Percentiles rank a stretch among this genome's conserved stretches.
Conservation (phyloP, 2,888 invertebrate genomes). For the Protonemura montana region DNA sequence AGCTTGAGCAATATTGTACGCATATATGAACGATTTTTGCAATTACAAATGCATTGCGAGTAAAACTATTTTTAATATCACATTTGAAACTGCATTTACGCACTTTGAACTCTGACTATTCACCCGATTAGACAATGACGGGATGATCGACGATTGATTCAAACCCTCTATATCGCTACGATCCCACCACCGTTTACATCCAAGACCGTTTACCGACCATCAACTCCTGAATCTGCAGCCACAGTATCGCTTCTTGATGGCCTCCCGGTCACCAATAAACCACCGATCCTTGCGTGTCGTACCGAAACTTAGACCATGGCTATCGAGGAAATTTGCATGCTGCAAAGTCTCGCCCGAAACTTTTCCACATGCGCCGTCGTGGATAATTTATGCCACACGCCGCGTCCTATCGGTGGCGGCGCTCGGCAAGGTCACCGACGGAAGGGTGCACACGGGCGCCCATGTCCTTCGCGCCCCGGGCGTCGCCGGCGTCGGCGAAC, state of each 20-base stretch:
- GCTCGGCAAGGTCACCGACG: neutral
- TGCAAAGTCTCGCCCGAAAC: neutral
- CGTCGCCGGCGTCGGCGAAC: neutral
- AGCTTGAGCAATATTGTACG: too few relatives aligned
- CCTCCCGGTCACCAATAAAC: neutral
- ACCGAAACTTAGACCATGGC: neutral
- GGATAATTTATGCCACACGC: neutral
- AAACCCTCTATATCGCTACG: too few relatives aligned
- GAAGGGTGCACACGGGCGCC: conserved; percentile 7
- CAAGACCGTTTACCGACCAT: too few relatives aligned
- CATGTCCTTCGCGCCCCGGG: neutral
- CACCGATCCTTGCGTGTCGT: neutral
- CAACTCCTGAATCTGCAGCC: too few relatives aligned
- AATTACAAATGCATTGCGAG: too few relatives aligned
- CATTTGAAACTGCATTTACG: too few relatives aligned
- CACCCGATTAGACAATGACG: too few relatives aligned
- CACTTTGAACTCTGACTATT: too few relatives aligned
- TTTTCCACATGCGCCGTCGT: neutral
- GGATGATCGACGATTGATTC: too few relatives aligned
- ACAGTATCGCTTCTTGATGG: neutral
- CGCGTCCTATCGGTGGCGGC: neutral
- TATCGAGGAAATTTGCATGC: neutral
- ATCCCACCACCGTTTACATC: too few relatives aligned
- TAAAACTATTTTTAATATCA: too few relatives aligned
- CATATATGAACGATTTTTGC: too few relatives aligned